phyloP scores from a whole-genome alignment of 2,888 invertebrate species.

The Drosophila incognita region DNA sequence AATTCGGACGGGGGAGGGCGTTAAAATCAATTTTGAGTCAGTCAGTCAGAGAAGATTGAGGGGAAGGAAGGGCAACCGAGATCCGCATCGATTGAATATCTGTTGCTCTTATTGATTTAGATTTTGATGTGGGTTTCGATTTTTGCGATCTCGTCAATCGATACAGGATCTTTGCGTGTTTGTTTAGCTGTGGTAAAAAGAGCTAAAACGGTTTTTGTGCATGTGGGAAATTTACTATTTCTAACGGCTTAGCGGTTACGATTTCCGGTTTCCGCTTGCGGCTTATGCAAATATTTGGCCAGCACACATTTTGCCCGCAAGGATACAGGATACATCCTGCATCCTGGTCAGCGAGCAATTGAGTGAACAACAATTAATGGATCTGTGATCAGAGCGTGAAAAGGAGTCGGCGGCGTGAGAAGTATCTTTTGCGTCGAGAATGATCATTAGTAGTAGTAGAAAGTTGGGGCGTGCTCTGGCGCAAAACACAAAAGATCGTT shows the following conservation, averaged over 20 bases:
- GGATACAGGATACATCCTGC: constrained; percentile 4
- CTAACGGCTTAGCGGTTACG: constrained; percentile 34
- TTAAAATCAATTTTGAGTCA: constrained; percentile 70
- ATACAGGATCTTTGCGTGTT: constrained; percentile 34
- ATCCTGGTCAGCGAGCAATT: constrained; percentile 39
- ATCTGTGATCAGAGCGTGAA: constrained; percentile 74
- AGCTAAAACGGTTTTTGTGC: constrained; percentile 43
- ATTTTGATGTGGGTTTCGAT: constrained; percentile 59
- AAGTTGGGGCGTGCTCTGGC: constrained; percentile 44
- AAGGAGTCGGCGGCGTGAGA: constrained; percentile 40
- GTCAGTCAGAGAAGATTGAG: constrained; percentile 10
- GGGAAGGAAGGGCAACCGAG: constrained; percentile 3
- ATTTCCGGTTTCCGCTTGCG: constrained; percentile 69
- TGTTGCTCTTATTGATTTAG: constrained; percentile 55
- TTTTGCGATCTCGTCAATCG: constrained; percentile 14
- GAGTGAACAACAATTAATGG: constrained; percentile 61
- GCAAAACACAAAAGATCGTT: constrained; percentile 39
- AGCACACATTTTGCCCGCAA: constrained; percentile 9
- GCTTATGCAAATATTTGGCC: constrained; percentile 74
- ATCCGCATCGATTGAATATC: constrained; percentile 57
- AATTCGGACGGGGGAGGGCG: constrained; percentile 36
- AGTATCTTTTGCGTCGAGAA: constrained; percentile 17
- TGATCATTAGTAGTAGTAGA: constrained; percentile 48
- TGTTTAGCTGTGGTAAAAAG: constrained; percentile 57
- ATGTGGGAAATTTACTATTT: constrained; percentile 46